Percentiles rank a stretch among this genome's conserved stretches.
Evolutionary conservation across 2,113 vertebrate genomes (phyloP).

Genomic region (Menidia beryllina): DNA sequence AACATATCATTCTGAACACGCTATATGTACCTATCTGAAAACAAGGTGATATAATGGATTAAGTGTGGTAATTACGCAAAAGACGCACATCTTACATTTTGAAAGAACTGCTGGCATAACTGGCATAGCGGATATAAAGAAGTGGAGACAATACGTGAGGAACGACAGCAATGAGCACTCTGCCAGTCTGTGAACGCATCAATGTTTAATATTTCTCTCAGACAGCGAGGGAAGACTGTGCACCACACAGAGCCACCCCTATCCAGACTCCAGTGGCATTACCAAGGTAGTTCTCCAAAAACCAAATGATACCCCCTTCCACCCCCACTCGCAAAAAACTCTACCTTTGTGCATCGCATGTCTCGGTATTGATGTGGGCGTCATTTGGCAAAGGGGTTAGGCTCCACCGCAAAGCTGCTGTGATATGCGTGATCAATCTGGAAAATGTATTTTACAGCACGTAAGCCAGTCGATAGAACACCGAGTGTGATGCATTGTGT

Average conservation of each 20-base stretch:
- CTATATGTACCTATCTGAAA: conserved; percentile 32
- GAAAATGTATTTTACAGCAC: conserved; percentile 85
- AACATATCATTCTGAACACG: conserved; percentile 38
- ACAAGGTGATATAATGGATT: conserved; percentile 40
- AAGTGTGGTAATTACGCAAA: conserved; percentile 50
- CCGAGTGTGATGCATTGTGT: conserved; percentile 84
- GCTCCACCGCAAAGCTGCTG: conserved; percentile 75
- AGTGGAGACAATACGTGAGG: conserved; percentile 43
- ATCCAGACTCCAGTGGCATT: conserved; percentile 63
- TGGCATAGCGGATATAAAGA: conserved; percentile 54
- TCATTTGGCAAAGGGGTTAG: conserved; percentile 77
- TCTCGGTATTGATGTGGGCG: conserved; percentile 81
- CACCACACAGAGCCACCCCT: conserved; percentile 81
- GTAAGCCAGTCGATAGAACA: conserved; percentile 80
- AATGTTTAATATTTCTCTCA: conserved; percentile 90
- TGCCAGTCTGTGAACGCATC: conserved; percentile 86
- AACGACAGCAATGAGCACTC: conserved; percentile 70
- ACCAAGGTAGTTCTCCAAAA: conserved; percentile 74
- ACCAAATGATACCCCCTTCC: conserved; percentile 50
- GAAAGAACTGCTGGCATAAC: conserved; percentile 51
- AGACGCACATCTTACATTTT: conserved; percentile 38
- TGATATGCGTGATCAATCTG: conserved; percentile 85
- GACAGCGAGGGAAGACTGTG: conserved; percentile 84
- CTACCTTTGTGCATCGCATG: conserved; percentile 69
- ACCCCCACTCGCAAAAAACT: conserved; percentile 56